phyloP scores from a whole-genome alignment of 2,797 vertebrate species.

The Psittacula derbiana region DNA sequence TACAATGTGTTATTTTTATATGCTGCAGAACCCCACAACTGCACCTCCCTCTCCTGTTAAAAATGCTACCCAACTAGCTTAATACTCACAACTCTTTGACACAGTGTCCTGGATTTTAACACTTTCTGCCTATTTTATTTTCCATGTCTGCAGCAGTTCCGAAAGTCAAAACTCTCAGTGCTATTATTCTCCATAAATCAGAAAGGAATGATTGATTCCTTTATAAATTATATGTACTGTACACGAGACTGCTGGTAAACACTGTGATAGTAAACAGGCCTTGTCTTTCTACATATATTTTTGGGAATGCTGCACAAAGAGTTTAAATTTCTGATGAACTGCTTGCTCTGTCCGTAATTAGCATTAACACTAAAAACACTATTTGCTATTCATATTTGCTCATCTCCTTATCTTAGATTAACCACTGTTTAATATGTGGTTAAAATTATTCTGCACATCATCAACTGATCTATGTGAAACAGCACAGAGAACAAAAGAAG shows the following conservation, averaged over 20 bases:
- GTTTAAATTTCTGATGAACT: constrained; percentile 31
- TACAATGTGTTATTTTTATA: constrained; percentile 46
- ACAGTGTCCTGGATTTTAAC: constrained; percentile 28
- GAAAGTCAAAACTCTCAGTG: background rate
- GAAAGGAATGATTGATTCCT: background rate
- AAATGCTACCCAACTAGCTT: constrained; percentile 9
- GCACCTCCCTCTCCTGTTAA: background rate
- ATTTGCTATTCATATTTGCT: constrained; percentile 59
- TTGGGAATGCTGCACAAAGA: background rate
- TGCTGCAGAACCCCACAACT: background rate
- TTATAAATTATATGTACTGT: background rate
- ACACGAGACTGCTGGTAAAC: constrained; percentile 17
- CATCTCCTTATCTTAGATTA: constrained; percentile 65
- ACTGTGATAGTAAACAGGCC: background rate
- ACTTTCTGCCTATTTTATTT: constrained; percentile 39
- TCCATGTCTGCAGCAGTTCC: background rate
- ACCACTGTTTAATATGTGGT: constrained; percentile 59
- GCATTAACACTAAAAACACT: constrained; percentile 54
- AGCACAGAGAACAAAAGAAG: constrained; percentile 64
- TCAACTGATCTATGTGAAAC: constrained; percentile 59
- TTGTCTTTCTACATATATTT: background rate
- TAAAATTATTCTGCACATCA: constrained; percentile 66
- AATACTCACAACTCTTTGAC: background rate
- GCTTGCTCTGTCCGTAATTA: constrained; percentile 47
- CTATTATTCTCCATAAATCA: constrained; percentile 31